These are phyloP conservation scores for Nylanderia fulva DNA, from an alignment of 1,140 invertebrate genomes.

Conservation along the genomic window DNA sequence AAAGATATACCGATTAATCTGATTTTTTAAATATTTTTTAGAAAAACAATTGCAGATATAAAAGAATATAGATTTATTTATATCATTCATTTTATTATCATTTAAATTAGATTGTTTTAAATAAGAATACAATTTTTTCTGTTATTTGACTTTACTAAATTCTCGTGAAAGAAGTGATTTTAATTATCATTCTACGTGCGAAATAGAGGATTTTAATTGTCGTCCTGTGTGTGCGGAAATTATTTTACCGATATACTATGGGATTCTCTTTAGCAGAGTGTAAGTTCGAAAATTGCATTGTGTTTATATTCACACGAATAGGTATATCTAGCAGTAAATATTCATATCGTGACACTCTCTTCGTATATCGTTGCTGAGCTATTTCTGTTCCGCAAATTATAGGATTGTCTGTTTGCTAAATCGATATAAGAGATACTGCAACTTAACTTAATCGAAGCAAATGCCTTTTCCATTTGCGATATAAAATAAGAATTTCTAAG, in stretches of 20 bases:
- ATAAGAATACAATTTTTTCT: neutral
- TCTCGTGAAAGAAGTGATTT: neutral
- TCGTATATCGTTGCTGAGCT: conserved; percentile 20
- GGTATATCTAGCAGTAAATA: conserved; percentile 7
- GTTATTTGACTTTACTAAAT: neutral
- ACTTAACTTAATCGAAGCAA: neutral
- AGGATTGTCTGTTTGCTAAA: conserved; percentile 19
- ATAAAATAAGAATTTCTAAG: neutral
- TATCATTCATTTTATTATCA: too few species aligned
- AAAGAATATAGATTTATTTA: neutral
- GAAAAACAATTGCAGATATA: too few species aligned
- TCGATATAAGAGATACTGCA: neutral
- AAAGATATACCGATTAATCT: too few species aligned
- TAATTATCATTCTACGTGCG: too few species aligned
- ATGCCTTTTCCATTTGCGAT: neutral
- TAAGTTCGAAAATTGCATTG: neutral
- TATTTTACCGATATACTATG: neutral
- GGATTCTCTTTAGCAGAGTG: neutral
- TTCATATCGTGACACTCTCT: conserved; percentile 14
- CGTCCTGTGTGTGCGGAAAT: neutral
- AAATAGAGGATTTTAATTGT: neutral
- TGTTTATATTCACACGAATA: neutral
- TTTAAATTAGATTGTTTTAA: neutral
- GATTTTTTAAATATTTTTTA: too few species aligned
- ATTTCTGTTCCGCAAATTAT: conserved; percentile 27